Evolutionary conservation across 64 coral and sea anemone species (phyloP).

Genomic region (Stichodactyla mertensii): DNA sequence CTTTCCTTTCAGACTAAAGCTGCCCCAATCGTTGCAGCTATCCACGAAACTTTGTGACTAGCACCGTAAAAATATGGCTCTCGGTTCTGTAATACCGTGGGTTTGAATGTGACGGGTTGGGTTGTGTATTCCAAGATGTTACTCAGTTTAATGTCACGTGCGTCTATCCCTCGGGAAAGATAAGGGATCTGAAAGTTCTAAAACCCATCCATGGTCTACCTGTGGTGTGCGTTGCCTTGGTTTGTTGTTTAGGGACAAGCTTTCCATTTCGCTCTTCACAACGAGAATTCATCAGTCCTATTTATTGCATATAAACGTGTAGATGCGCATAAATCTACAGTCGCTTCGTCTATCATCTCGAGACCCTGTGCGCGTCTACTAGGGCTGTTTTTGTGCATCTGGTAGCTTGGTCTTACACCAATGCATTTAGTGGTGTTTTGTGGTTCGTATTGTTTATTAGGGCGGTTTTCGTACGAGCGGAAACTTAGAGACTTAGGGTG

Average conservation of each 20-base stretch:
- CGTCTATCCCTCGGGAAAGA: too few relatives aligned
- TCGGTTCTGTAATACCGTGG: background rate
- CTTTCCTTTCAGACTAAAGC: conserved; percentile 64
- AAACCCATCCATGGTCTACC: background rate
- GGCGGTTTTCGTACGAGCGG: too few relatives aligned
- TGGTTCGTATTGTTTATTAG: background rate
- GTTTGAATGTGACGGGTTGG: background rate
- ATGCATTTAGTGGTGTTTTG: background rate
- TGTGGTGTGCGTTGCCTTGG: background rate
- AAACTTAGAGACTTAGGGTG: too few relatives aligned
- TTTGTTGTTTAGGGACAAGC: background rate
- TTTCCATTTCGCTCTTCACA: background rate
- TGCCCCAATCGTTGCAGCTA: conserved; percentile 80
- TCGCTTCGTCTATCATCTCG: background rate
- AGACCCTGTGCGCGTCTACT: background rate
- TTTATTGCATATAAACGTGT: background rate
- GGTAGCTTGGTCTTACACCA: background rate
- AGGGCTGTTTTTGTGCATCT: background rate
- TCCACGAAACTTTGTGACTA: conserved; percentile 83
- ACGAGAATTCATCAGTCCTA: background rate
- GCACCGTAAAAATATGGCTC: background rate
- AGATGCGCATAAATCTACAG: background rate
- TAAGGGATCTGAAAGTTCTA: too few relatives aligned
- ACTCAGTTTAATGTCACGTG: background rate
- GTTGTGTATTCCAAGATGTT: background rate